These are phyloP conservation scores for Pogonomyrmex barbatus DNA, from an alignment of 1,140 invertebrate genomes.

Conservation along the genomic window DNA sequence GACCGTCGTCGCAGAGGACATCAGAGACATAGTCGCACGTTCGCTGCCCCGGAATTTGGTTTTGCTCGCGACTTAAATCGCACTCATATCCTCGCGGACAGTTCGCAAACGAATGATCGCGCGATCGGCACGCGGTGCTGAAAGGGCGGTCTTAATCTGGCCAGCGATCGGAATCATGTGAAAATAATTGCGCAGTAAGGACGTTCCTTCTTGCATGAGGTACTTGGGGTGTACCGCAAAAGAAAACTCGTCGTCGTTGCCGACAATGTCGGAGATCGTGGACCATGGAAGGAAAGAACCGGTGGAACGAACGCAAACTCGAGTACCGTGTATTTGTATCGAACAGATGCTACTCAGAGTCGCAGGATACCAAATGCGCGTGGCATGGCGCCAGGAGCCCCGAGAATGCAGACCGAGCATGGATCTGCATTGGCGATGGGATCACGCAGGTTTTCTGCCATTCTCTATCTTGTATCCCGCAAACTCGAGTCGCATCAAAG, in stretches of 20 bases:
- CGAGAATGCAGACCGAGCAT: constrained; percentile 68
- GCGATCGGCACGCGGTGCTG: constrained; percentile 43
- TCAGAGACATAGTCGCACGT: constrained; percentile 69
- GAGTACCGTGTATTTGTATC: constrained; percentile 55
- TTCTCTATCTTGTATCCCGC: constrained; percentile 13
- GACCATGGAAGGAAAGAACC: constrained; percentile 40
- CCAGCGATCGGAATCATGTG: constrained; percentile 80
- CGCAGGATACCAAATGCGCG: constrained; percentile 61
- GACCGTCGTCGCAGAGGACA: constrained; percentile 12
- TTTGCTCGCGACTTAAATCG: constrained; percentile 67
- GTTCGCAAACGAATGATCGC: constrained; percentile 42
- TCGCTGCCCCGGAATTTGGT: constrained; percentile 66
- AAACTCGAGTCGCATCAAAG: constrained; percentile 43
- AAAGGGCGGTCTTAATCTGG: constrained; percentile 77
- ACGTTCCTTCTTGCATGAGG: constrained; percentile 65
- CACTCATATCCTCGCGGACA: constrained; percentile 59
- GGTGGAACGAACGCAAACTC: constrained; percentile 23
- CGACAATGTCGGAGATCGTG: background rate
- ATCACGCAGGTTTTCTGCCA: constrained; percentile 42
- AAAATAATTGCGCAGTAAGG: constrained; percentile 81
- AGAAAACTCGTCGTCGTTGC: constrained; percentile 39
- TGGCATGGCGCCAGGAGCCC: constrained; percentile 60
- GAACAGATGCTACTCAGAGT: constrained; percentile 56
- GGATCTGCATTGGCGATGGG: constrained; percentile 68
- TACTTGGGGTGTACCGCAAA: background rate